Percentiles rank a stretch among this genome's conserved stretches.
Conservation (phyloP, 2,113 vertebrate species). For the Oreochromis tanganicae region DNA sequence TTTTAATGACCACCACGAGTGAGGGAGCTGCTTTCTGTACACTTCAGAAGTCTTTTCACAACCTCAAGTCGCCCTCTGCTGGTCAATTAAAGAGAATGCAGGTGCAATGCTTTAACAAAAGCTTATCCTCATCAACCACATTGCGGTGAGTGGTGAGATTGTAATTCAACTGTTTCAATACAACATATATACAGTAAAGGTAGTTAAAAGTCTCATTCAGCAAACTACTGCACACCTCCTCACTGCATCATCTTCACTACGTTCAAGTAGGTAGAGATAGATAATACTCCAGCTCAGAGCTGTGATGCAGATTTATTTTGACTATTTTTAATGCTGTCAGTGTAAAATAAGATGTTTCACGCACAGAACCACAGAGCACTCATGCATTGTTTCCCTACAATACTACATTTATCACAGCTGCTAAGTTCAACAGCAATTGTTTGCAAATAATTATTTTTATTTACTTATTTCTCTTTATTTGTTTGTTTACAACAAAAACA, state of each 20-base stretch:
- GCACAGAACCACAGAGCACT: accelerated
- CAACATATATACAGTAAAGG: accelerated
- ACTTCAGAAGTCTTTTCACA: accelerated
- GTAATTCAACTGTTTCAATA: accelerated
- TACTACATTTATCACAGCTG: not conserved
- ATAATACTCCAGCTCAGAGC: accelerated
- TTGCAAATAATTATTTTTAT: not conserved
- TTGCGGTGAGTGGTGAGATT: accelerated
- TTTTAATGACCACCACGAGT: accelerated
- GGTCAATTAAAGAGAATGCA: accelerated
- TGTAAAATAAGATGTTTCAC: not conserved
- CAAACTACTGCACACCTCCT: not conserved
- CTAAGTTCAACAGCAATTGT: not conserved
- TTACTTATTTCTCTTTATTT: not conserved
- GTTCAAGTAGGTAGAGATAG: accelerated
- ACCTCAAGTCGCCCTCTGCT: accelerated
- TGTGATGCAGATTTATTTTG: not conserved
- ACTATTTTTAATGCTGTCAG: not conserved
- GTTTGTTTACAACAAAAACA: not conserved
- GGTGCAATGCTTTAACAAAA: accelerated
- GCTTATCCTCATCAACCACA: accelerated
- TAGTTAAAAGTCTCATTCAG: not conserved
- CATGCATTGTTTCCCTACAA: accelerated
- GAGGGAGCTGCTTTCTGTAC: not conserved
- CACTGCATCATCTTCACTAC: not conserved